Conservation (phyloP, 2,797 vertebrate species). For the Glyptemys insculpta region DNA sequence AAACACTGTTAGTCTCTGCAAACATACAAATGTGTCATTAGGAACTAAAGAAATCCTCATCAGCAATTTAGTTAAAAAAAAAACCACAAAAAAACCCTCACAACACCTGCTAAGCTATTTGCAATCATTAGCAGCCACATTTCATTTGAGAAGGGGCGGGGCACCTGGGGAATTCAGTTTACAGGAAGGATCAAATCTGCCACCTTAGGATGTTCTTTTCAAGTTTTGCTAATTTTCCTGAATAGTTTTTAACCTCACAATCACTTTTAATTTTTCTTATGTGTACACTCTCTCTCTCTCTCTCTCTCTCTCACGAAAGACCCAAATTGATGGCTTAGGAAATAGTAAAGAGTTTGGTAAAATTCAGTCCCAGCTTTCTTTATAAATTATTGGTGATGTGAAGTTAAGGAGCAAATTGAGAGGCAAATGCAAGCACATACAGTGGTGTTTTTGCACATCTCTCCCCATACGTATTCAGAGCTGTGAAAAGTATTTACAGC, state of each 20-base stretch:
- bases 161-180: conserved; percentile 37
- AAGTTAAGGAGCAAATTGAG: not conserved
- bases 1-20: conserved; percentile 55
- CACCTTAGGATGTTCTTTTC: not conserved
- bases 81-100: not conserved
- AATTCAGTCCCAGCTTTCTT: not conserved
- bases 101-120: conserved; percentile 67
- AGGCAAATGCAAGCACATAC: not conserved
- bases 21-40: conserved; percentile 63
- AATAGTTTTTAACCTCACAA: not conserved
- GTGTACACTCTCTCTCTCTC: too few relatives aligned
- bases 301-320: not conserved
- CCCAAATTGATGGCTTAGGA: not conserved
- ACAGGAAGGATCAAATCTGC: not conserved
- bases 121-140: conserved; percentile 40
- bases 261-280: not conserved
- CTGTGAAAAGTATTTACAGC: not conserved
- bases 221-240: conserved; percentile 12
- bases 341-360: not conserved
- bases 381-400: not conserved
- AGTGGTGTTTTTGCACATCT: not conserved
- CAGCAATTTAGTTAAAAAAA: conserved; percentile 49
- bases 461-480: not conserved
- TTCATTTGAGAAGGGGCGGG: conserved; percentile 22
- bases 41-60: conserved; percentile 62